phyloP scores from a whole-genome alignment of 1,140 invertebrate species.

The Euwallacea similis region DNA sequence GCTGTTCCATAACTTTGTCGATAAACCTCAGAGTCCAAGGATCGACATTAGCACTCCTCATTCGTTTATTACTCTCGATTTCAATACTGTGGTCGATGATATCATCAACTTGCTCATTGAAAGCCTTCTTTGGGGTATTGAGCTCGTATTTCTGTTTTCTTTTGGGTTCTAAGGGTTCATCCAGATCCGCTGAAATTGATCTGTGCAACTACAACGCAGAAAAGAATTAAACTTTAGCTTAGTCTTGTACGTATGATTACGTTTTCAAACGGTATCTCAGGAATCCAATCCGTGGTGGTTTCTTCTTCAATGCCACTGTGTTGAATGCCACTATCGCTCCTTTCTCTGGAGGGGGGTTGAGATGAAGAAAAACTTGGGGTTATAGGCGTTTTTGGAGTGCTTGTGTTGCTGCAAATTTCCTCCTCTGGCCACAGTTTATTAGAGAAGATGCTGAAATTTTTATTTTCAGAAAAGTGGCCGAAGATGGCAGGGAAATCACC shows the following conservation, averaged over 20 bases:
- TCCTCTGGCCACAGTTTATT: conserved; percentile 59
- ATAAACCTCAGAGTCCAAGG: conserved; percentile 85
- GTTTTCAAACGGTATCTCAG: conserved; percentile 90
- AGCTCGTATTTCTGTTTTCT: conserved; percentile 46
- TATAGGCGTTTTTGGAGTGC: conserved; percentile 54
- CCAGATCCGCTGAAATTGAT: conserved; percentile 45
- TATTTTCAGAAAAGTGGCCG: neutral
- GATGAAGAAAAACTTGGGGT: conserved; percentile 49
- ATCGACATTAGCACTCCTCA: conserved; percentile 85
- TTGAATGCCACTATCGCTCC: conserved; percentile 52
- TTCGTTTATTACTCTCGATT: conserved; percentile 89
- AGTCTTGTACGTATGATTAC: conserved; percentile 54
- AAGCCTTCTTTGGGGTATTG: conserved; percentile 35
- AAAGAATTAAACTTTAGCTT: conserved; percentile 14
- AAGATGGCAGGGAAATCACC: conserved; percentile 41
- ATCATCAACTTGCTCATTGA: conserved; percentile 76
- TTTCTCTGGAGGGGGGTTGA: conserved; percentile 46
- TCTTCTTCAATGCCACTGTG: conserved; percentile 70
- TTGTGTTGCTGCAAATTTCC: conserved; percentile 45
- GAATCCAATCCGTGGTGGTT: conserved; percentile 79
- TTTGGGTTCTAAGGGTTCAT: conserved; percentile 47
- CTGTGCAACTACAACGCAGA: conserved; percentile 42
- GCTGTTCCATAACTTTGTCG: conserved; percentile 65
- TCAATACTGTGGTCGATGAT: conserved; percentile 89
- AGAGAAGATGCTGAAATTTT: conserved; percentile 51